These are phyloP conservation scores for Heliothis subflexa DNA, from an alignment of 1,140 invertebrate species.

Conservation along the genomic window DNA sequence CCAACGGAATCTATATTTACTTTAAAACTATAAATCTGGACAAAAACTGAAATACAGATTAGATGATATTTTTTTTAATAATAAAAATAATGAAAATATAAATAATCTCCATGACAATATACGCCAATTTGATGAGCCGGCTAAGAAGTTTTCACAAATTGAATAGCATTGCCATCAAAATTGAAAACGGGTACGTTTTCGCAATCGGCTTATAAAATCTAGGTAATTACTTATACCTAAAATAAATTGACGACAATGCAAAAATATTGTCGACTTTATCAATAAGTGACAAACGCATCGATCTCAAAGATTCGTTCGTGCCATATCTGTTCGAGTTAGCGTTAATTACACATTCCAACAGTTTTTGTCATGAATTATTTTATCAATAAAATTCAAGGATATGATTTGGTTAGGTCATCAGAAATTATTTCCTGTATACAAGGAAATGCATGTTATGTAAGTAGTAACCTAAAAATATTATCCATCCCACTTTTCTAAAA, in stretches of 20 bases:
- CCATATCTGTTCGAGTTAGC: not conserved
- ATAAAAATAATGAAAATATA: too few species aligned
- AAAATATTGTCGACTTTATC: not conserved
- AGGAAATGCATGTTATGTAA: not conserved
- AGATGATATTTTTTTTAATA: too few species aligned
- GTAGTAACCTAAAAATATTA: not conserved
- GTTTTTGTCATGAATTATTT: not conserved
- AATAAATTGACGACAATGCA: not conserved
- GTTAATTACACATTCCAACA: not conserved
- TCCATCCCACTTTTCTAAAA: not conserved
- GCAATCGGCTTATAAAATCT: not conserved
- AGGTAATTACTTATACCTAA: not conserved
- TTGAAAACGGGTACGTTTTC: too few species aligned
- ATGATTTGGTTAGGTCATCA: not conserved
- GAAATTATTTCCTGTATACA: not conserved
- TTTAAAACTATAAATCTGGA: too few species aligned
- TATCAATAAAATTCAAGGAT: not conserved
- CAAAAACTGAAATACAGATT: too few species aligned
- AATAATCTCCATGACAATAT: too few species aligned
- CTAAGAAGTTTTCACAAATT: too few species aligned
- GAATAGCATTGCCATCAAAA: too few species aligned
- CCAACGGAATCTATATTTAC: too few species aligned
- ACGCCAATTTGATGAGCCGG: too few species aligned
- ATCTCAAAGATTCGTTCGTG: slow-evolving; percentile 16
- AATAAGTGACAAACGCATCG: not conserved